Percentiles rank a stretch among this genome's conserved stretches.
Evolutionary conservation across 2,888 invertebrate genomes (phyloP).

Genomic region (Pterobdella sp.): DNA sequence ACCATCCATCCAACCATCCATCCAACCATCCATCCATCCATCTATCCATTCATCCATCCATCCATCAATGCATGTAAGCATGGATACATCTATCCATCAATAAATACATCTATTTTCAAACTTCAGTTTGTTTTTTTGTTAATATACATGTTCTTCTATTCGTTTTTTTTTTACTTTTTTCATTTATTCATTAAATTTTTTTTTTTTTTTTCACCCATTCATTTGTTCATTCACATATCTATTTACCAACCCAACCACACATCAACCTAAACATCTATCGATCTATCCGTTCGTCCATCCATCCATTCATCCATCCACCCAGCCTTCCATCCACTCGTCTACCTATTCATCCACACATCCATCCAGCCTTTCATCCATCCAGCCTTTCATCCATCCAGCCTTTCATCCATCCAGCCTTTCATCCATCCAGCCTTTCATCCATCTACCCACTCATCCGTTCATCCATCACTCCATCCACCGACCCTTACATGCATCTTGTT

Average conservation of each 20-base stretch:
- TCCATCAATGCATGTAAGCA: conserved; percentile 18
- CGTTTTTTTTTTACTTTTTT: neutral
- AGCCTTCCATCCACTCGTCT: neutral
- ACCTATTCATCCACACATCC: neutral
- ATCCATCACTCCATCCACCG: neutral
- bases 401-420: neutral
- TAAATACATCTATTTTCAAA: too few species aligned
- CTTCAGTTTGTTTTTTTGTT: too few species aligned
- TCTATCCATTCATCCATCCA: conserved; percentile 22
- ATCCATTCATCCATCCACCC: neutral
- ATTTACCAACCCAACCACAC: neutral
- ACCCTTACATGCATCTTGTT: neutral
- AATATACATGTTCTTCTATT: too few species aligned
- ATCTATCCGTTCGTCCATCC: neutral
- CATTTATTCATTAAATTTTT: neutral
- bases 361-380: neutral
- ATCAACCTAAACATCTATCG: neutral
- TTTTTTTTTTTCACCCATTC: neutral
- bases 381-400: neutral
- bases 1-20: conserved; percentile 15
- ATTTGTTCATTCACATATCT: neutral
- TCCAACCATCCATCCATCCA: conserved; percentile 18
- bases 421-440: neutral
- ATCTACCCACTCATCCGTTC: neutral
- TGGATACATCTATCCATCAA: conserved; percentile 21